Evolutionary conservation across 2,113 vertebrate species (phyloP).

Genomic region (Ophiodon elongatus): DNA sequence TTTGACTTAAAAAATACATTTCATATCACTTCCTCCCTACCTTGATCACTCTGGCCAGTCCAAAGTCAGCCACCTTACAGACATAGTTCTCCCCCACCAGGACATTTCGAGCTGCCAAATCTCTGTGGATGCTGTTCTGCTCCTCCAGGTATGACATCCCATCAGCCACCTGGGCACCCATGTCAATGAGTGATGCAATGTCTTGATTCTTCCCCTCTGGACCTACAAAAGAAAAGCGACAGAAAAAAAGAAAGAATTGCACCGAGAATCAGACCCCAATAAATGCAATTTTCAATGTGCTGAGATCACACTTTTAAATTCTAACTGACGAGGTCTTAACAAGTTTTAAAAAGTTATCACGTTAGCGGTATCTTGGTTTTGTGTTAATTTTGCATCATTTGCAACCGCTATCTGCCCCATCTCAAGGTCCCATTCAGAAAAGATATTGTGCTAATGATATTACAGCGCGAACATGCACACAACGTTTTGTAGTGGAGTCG

Average conservation of each 20-base stretch:
- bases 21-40: conserved; percentile 58
- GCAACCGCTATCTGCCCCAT: too few species aligned
- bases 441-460: too few species aligned
- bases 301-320: too few species aligned
- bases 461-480: too few species aligned
- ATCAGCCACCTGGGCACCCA: conserved; percentile 86
- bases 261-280: not conserved
- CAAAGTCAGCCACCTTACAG: conserved; percentile 92
- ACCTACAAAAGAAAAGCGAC: conserved; percentile 64
- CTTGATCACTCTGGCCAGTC: conserved; percentile 88
- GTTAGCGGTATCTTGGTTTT: too few species aligned
- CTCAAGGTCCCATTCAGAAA: too few species aligned
- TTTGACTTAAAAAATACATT: not conserved
- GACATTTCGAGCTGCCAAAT: conserved; percentile 89
- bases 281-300: too few species aligned
- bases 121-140: conserved; percentile 87
- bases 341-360: too few species aligned
- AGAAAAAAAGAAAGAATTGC: not conserved
- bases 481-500: too few species aligned
- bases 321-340: too few species aligned
- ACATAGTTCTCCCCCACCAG: conserved; percentile 86
- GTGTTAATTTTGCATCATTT: too few species aligned
- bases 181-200: conserved; percentile 76
- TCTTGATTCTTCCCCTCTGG: conserved; percentile 72
- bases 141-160: conserved; percentile 90